phyloP scores from a whole-genome alignment of 2,113 vertebrate species.

The Colinus virginianus region DNA sequence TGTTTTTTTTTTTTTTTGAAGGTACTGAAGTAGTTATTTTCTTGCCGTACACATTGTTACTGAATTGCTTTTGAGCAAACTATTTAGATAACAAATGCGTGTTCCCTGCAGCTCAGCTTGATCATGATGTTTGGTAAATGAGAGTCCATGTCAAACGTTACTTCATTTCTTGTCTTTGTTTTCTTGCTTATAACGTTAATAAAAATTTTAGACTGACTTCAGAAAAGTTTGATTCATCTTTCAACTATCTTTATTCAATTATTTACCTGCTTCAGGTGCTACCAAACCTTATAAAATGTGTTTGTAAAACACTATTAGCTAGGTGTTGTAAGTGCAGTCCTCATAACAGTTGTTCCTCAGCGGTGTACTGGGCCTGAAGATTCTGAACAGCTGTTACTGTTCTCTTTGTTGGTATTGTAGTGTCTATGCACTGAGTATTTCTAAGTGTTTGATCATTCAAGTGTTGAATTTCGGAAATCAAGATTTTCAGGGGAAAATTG shows the following conservation, averaged over 20 bases:
- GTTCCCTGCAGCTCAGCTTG: not conserved
- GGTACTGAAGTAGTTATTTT: not conserved
- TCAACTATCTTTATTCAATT: too few relatives aligned
- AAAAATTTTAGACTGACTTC: not conserved
- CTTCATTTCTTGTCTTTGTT: not conserved
- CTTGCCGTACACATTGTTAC: not conserved
- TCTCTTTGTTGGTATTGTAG: not conserved
- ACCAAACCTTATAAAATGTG: not conserved
- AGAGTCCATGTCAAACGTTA: not conserved
- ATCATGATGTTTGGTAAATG: not conserved
- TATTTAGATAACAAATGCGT: not conserved
- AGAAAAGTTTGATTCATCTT: not conserved
- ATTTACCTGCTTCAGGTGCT: not conserved
- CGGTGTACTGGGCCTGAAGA: not conserved
- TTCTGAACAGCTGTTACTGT: not conserved
- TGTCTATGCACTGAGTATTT: not conserved
- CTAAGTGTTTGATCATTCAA: not conserved
- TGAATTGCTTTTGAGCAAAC: not conserved
- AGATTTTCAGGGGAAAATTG: constrained; percentile 11
- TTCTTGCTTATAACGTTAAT: not conserved
- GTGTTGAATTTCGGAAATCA: not conserved
- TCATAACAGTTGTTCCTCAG: not conserved
- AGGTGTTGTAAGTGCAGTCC: not conserved
- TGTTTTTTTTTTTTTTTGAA: not conserved
- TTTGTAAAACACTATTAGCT: not conserved